A percentile compares a stretch with the other conserved stretches of the same genome.
These are phyloP conservation scores for Anas platyrhynchos DNA, from an alignment of 2,113 vertebrate genomes.

Conservation along the genomic window DNA sequence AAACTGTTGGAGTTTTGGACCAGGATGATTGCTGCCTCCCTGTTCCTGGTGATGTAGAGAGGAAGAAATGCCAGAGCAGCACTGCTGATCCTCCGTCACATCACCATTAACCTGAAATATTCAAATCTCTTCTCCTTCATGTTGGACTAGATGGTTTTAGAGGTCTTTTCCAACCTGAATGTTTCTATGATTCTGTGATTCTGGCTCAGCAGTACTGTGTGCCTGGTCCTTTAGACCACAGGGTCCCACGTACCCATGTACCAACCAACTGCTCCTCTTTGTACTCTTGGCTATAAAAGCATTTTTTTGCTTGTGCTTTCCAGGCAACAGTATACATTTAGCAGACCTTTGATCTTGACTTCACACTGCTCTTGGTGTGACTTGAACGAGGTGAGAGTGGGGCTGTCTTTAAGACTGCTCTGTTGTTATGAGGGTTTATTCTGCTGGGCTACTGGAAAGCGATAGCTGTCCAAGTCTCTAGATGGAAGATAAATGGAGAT, in stretches of 20 bases:
- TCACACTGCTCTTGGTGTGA: neutral
- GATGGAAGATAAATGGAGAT: neutral
- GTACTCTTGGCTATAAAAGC: neutral
- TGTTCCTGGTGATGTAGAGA: neutral
- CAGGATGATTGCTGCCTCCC: neutral
- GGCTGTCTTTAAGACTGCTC: neutral
- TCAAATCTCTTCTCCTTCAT: neutral
- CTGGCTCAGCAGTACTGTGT: neutral
- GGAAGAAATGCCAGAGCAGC: neutral
- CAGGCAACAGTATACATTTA: neutral
- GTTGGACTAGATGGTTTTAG: no score
- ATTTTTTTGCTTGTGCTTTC: accelerated
- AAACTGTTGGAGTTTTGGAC: neutral
- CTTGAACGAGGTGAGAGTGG: neutral
- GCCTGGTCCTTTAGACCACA: neutral
- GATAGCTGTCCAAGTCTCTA: neutral
- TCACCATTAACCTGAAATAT: neutral
- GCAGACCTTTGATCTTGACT: neutral
- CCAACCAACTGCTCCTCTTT: neutral
- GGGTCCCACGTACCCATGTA: neutral
- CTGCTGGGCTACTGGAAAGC: neutral
- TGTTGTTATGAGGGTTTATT: neutral
- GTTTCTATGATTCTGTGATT: no score
- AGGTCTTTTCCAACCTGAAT: no score
- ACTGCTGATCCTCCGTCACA: neutral